Conservation (phyloP, 2,888 invertebrate genomes). For the Agonopterix subpropinquella region DNA sequence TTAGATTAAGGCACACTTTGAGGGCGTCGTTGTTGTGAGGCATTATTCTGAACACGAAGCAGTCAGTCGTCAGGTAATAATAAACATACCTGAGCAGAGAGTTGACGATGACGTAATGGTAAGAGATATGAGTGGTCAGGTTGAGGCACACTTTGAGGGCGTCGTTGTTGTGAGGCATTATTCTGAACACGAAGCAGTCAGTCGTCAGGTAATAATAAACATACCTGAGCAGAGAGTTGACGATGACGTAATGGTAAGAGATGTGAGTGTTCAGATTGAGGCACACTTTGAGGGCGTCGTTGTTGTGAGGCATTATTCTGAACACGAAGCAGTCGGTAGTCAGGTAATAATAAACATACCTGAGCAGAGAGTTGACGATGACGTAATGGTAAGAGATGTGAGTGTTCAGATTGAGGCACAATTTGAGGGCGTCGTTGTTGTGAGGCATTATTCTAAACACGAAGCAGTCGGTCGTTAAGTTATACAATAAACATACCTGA, state of each 20-base stretch:
- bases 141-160: no score
- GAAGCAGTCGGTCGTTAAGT: slow-evolving; percentile 98
- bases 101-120: no score
- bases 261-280: slow-evolving; percentile 90
- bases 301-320: slow-evolving; percentile 97
- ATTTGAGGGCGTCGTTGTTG: slow-evolving; percentile 96
- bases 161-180: no score
- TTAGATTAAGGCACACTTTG: no score
- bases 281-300: slow-evolving; percentile 96
- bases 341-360: slow-evolving; percentile 79
- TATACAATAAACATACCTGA: slow-evolving; percentile 75
- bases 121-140: slow-evolving; percentile 28
- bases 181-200: no score
- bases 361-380: slow-evolving; percentile 92
- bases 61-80: no score
- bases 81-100: not conserved
- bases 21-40: no score
- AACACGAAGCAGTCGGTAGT: slow-evolving; percentile 99
- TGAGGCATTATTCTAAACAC: slow-evolving; percentile 98
- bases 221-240: slow-evolving; percentile 91
- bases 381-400: slow-evolving; percentile 95
- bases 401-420: slow-evolving; percentile 91
- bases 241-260: slow-evolving; percentile 94
- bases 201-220: slow-evolving; percentile 12
- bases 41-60: no score